These are phyloP conservation scores for Chaetorhynchus papuensis DNA, from an alignment of 2,113 vertebrate species.

Conservation along the genomic window DNA sequence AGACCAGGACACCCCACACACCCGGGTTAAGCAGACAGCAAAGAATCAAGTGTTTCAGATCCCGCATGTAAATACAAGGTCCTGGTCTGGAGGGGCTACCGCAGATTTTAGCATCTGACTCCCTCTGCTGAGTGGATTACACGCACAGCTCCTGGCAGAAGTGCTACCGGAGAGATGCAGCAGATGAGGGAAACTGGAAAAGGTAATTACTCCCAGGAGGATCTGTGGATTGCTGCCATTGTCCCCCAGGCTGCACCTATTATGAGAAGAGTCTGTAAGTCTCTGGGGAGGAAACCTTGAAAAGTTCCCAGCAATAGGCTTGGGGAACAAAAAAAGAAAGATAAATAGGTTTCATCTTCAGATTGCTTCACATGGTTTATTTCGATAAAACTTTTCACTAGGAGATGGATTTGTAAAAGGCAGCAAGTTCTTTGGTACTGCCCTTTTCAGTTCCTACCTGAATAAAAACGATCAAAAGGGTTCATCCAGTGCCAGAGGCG, in stretches of 20 bases:
- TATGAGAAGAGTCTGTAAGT: neutral
- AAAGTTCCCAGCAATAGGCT: neutral
- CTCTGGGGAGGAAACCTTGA: neutral
- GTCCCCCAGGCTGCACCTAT: neutral
- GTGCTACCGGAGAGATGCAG: neutral
- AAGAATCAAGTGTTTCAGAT: neutral
- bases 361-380: neutral
- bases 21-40: neutral
- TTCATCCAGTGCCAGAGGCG: neutral
- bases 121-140: conserved; percentile 25
- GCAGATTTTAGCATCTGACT: conserved; percentile 6
- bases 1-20: neutral
- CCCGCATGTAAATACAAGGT: neutral
- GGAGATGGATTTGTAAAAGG: neutral
- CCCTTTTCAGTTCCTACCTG: neutral
- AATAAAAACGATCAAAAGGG: neutral
- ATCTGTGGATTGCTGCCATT: fast-evolving
- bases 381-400: neutral
- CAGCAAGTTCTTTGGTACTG: neutral
- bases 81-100: neutral
- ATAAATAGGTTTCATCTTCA: neutral
- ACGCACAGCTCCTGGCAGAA: neutral
- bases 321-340: neutral
- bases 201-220: neutral
- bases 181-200: neutral